Conservation (phyloP, 1,140 invertebrate genomes). For the Saccostrea echinata region DNA sequence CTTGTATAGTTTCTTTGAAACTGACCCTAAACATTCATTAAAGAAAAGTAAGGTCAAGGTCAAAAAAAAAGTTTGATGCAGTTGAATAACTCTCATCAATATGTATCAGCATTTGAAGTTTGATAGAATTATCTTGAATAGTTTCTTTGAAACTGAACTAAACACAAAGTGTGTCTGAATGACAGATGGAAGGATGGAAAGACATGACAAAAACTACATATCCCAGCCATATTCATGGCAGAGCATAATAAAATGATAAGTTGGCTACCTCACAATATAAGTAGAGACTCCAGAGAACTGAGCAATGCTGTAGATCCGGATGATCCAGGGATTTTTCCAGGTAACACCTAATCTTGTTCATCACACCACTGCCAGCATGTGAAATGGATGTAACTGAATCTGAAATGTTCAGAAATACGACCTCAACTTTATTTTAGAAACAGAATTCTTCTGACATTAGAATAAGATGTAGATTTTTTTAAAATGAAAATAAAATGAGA, state of each 20-base stretch:
- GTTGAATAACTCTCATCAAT: too few species aligned
- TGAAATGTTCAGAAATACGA: background rate
- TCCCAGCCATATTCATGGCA: too few species aligned
- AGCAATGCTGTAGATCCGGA: constrained; percentile 67
- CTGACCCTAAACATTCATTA: too few species aligned
- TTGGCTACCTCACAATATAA: constrained; percentile 72
- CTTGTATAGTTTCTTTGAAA: too few species aligned
- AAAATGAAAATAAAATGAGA: background rate
- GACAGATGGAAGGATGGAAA: too few species aligned
- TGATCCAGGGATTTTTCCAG: constrained; percentile 72
- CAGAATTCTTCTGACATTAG: background rate
- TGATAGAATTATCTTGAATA: too few species aligned
- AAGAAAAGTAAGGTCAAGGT: too few species aligned
- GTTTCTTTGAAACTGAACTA: too few species aligned
- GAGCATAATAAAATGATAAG: background rate
- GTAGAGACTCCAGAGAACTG: constrained; percentile 79
- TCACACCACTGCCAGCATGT: constrained; percentile 55
- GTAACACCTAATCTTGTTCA: constrained; percentile 71
- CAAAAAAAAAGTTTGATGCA: too few species aligned
- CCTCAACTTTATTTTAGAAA: background rate
- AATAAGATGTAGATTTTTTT: constrained; percentile 14
- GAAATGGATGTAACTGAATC: background rate
- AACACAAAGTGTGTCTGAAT: too few species aligned
- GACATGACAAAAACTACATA: too few species aligned
- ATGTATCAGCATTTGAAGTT: too few species aligned